Evolutionary conservation across 2,797 vertebrate genomes (phyloP), one percentile per base, ranked within the genome.

Genomic region (Columba guinea): DNA sequence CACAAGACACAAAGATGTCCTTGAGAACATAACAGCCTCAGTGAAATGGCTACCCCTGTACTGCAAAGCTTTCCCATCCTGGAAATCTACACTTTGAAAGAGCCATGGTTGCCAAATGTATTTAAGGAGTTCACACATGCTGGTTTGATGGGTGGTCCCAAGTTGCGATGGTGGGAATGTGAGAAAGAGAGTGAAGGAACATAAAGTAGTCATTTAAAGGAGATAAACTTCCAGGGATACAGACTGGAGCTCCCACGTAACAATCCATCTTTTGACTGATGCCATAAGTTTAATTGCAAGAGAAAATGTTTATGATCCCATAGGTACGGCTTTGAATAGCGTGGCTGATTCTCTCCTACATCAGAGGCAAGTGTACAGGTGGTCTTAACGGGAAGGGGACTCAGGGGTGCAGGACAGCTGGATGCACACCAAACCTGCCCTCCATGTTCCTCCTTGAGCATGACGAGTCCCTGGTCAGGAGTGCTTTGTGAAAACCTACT

Each of bases 21-120:
- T 34, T 2, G 0, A 75, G 53, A 75, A 41, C 4, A 2, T 5
- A 18, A 2, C 37, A 30, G 1, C 32, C 46, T 24, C 3, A 2
- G 68, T 27, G 44, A 90, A 84, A 49, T 6, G 13, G 27, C 27
- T 59, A 32, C 7, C 16, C 11, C 18, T 51, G 7, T 32, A 21
- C n/a, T 46, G 27, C 39, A 73, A 59, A 65, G 63, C 35, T 73
- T 73, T 56, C 24, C 69, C 12, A 3, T 30, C n/a, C 69, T 77
- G 62, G 15, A 68, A 56, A n/a, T 23, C 41, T 2, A 30, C 17
- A 23, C 35, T 7, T 5, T 21, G 35, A 32, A 76, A 46, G 21
- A 58, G 37, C 21, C 0, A 0, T 27, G 35, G 44, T 4, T 85
- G 58, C 30, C 60, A 73, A 4, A 5, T 1, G 1, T n/a, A 7